Base-by-base conservation (phyloP, 2,888 invertebrate genomes). In the Meliscaeva auricollis region DNA sequence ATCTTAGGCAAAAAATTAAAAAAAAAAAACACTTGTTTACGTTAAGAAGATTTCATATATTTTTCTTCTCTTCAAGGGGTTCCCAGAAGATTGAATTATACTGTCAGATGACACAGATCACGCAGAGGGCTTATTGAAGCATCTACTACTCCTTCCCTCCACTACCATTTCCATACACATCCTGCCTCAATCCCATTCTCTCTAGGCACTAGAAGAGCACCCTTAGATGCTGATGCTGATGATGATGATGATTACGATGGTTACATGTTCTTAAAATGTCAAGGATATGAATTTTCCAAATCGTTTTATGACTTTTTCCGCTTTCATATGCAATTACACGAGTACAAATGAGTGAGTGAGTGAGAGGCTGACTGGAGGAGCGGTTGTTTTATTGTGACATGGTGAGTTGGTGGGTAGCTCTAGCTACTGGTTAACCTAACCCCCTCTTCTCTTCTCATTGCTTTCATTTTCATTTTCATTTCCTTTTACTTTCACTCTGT, bases 221-320 rank as follows among this genome's bases (percentile, higher is more conserved):
- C 64, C 64, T 46, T 8, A 46, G n/a, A 9, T 30, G 22, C 6
- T 26, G 41, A 22, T 44, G 22, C 8, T 41, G 60, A 30, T 17
- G 64, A 13, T 26, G 62, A 62, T 6, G 30, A 44, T 15, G 35
- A 56, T n/a, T 26, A 54, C 9, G 44, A 62, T 64, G 46, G 64
- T 64, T 46, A 64, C 46, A 64, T 64, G 64, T 46, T 46, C 64
- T 64, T 32, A 80, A 80, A 80, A 76, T 76, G 75, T 84, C 80
- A 80, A 84, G 84, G 84, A 84, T 84, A 84, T 80, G 84, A 84
- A 84, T 84, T 84, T 64, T 66, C 72, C 68, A 80, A 84, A 84
- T 80, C 80, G 80, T 72, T 84, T 84, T 84, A 84, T 62, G 84
- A 80, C 80, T 80, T 75, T 76, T 79, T 72, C 79, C 80, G 84